These are phyloP conservation scores for Lacerta agilis DNA, from an alignment of 2,797 vertebrate genomes.

Conservation along the genomic window DNA sequence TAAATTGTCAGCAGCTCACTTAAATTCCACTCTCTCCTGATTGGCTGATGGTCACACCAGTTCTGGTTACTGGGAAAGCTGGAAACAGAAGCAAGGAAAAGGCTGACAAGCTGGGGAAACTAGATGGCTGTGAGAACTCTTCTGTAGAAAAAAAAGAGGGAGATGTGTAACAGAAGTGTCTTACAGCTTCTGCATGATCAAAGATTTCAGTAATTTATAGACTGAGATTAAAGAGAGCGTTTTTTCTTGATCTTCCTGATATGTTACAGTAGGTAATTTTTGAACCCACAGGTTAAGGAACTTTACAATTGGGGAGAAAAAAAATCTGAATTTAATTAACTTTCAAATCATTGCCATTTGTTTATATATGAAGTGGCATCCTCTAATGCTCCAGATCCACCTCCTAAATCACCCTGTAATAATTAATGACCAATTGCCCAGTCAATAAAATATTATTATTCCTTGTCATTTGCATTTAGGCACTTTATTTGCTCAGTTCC, in stretches of 20 bases:
- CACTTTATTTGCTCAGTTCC: neutral
- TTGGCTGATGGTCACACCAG: too few relatives aligned
- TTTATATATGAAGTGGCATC: slow-evolving; percentile 5
- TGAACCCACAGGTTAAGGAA: neutral
- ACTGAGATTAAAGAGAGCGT: neutral
- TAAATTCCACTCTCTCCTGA: too few relatives aligned
- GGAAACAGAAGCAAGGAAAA: too few relatives aligned
- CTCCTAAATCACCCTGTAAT: neutral
- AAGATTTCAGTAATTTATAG: neutral
- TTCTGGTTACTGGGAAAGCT: too few relatives aligned
- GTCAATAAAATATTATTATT: neutral
- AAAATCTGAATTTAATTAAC: neutral
- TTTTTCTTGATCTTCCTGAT: neutral
- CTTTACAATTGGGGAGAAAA: neutral
- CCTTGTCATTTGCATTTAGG: neutral
- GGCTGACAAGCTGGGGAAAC: too few relatives aligned
- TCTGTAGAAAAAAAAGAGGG: neutral
- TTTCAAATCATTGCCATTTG: neutral
- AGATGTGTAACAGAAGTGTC: neutral
- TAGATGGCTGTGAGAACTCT: neutral
- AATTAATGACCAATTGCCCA: slow-evolving; percentile 15
- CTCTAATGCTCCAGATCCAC: neutral
- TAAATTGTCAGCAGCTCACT: too few relatives aligned
- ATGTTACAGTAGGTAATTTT: neutral
- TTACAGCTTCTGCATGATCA: neutral